A percentile compares a stretch with the other conserved stretches of the same genome.
Evolutionary conservation across 2,797 vertebrate species (phyloP).

Genomic region (Myotis pilosus): DNA sequence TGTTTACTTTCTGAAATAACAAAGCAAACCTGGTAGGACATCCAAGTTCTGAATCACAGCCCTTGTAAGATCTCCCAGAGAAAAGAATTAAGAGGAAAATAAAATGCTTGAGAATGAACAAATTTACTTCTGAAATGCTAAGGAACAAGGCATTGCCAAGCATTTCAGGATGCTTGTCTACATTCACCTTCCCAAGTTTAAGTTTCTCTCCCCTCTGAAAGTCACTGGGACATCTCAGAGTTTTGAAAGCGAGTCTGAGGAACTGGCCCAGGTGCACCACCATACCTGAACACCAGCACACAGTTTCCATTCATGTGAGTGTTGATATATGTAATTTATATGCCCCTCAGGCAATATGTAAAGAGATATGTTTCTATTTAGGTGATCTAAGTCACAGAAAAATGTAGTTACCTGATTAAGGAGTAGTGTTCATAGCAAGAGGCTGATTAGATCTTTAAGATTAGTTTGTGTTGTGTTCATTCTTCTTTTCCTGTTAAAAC

Average conservation of each 20-base stretch:
- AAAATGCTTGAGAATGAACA: slow-evolving; percentile 28
- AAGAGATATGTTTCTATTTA: not conserved
- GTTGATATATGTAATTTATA: slow-evolving; percentile 6
- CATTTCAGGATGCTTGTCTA: not conserved
- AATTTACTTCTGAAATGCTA: slow-evolving; percentile 35
- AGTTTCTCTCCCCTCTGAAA: not conserved
- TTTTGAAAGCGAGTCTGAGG: not conserved
- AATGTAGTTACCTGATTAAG: slow-evolving; percentile 42
- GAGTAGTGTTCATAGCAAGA: not conserved
- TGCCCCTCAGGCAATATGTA: not conserved
- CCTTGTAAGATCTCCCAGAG: not conserved
- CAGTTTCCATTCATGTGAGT: not conserved
- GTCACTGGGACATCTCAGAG: not conserved
- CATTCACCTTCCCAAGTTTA: not conserved
- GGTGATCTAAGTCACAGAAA: slow-evolving; percentile 47
- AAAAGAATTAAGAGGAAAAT: slow-evolving; percentile 4
- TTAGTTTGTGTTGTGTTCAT: slow-evolving; percentile 39
- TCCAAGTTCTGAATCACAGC: slow-evolving; percentile 17
- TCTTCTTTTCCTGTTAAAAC: slow-evolving; percentile 46
- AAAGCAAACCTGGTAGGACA: not conserved
- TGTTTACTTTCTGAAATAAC: not conserved
- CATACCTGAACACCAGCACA: not conserved
- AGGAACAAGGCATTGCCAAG: not conserved
- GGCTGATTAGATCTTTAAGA: slow-evolving; percentile 46
- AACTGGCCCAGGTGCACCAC: not conserved